These are phyloP conservation scores for Ursus arctos DNA, from an alignment of 2,113 vertebrate genomes.

Conservation along the genomic window DNA sequence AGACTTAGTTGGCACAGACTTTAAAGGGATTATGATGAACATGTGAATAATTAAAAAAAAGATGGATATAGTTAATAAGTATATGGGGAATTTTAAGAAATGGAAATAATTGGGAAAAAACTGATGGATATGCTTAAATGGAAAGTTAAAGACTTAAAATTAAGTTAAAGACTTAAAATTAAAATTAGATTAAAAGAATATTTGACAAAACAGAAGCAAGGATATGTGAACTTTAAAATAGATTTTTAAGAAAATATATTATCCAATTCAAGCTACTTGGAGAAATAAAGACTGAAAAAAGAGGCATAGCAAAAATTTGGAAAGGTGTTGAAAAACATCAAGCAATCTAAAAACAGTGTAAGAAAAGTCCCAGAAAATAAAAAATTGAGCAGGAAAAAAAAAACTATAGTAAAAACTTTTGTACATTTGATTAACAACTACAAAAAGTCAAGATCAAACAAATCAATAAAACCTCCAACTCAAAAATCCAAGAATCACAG, in stretches of 20 bases:
- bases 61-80: not conserved
- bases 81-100: not conserved
- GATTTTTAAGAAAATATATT: not conserved
- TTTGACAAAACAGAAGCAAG: not conserved
- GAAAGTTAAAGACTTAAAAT: not conserved
- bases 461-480: not conserved
- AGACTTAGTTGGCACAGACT: not conserved
- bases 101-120: not conserved
- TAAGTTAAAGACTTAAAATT: not conserved
- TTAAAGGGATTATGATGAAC: not conserved
- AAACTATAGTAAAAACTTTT: not conserved
- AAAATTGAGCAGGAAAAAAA: not conserved
- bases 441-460: not conserved
- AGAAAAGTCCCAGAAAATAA: not conserved
- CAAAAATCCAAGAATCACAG: not conserved
- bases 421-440: not conserved
- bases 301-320: not conserved
- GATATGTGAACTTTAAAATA: not conserved
- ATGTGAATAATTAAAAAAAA: not conserved
- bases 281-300: not conserved
- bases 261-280: not conserved
- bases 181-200: not conserved
- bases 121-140: not conserved
- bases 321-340: not conserved
- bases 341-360: not conserved